Percentiles rank a stretch among this genome's conserved stretches.
phyloP scores from a whole-genome alignment of 2,797 vertebrate genomes.

The Mustela erminea region DNA sequence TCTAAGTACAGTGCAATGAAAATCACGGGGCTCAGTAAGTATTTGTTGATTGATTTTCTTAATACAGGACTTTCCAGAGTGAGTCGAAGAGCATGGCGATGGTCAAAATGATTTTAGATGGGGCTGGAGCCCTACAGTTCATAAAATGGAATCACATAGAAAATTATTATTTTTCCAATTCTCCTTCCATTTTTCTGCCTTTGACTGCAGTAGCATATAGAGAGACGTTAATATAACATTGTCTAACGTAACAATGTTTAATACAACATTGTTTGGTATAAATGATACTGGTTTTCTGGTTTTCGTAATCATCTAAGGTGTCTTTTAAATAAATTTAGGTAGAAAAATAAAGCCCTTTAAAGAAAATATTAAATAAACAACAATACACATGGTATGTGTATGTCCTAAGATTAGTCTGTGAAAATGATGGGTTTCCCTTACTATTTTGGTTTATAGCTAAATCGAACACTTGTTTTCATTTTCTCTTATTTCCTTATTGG shows the following conservation, averaged over 20 bases:
- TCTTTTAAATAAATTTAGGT: constrained; percentile 32
- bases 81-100: not conserved
- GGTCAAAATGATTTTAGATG: constrained; percentile 34
- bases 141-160: constrained; percentile 12
- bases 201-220: not conserved
- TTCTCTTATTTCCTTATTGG: not conserved
- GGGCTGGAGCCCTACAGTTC: not conserved
- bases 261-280: not conserved
- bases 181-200: not conserved
- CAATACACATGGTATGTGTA: not conserved
- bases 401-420: not conserved
- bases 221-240: not conserved
- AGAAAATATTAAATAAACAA: constrained; percentile 49
- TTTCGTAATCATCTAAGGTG: not conserved
- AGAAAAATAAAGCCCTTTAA: constrained; percentile 51
- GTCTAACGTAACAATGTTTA: not conserved
- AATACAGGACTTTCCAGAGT: not conserved
- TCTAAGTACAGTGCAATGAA: constrained; percentile 29
- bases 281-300: not conserved
- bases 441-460: not conserved
- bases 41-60: constrained; percentile 46
- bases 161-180: not conserved
- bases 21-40: not conserved
- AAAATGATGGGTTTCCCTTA: constrained; percentile 41
- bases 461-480: not conserved